Conservation (phyloP, 2,888 invertebrate genomes). For the Liodrosophila aerea region DNA sequence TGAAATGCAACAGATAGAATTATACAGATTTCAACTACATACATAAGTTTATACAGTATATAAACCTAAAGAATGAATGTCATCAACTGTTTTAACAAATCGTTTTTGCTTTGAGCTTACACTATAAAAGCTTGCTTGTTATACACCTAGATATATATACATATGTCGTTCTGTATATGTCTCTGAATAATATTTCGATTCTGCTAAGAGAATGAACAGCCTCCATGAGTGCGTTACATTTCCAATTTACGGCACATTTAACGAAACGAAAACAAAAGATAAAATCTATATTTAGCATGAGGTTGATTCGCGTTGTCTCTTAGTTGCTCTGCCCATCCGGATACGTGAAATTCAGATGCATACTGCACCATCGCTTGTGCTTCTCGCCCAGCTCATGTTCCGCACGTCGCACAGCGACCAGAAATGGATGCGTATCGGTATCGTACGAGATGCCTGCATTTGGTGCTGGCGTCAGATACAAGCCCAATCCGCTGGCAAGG, state of each 20-base stretch:
- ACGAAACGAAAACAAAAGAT: no score
- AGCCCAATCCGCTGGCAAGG: slow-evolving; percentile 54
- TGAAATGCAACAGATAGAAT: slow-evolving; percentile 35
- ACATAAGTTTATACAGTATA: slow-evolving; percentile 5
- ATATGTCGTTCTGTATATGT: not conserved
- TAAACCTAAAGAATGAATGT: slow-evolving; percentile 11
- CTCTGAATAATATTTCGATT: slow-evolving; percentile 33
- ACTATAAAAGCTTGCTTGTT: not conserved
- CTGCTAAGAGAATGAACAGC: slow-evolving; percentile 45
- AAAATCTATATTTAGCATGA: not conserved
- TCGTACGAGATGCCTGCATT: no score
- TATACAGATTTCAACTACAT: not conserved
- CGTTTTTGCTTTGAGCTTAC: slow-evolving; percentile 29
- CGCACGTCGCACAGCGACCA: slow-evolving; percentile 77
- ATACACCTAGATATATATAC: not conserved
- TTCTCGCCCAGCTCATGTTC: slow-evolving; percentile 78
- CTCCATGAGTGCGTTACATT: slow-evolving; percentile 44
- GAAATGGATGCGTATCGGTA: slow-evolving; percentile 76
- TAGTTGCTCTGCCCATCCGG: slow-evolving; percentile 19
- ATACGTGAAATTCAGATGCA: slow-evolving; percentile 79
- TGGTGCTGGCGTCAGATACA: no score
- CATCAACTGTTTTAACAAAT: not conserved
- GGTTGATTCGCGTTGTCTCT: not conserved
- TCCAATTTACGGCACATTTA: not conserved
- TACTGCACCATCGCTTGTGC: slow-evolving; percentile 80